Evolutionary conservation across 2,888 invertebrate species (phyloP).

Genomic region (Andrena chrysosceles): DNA sequence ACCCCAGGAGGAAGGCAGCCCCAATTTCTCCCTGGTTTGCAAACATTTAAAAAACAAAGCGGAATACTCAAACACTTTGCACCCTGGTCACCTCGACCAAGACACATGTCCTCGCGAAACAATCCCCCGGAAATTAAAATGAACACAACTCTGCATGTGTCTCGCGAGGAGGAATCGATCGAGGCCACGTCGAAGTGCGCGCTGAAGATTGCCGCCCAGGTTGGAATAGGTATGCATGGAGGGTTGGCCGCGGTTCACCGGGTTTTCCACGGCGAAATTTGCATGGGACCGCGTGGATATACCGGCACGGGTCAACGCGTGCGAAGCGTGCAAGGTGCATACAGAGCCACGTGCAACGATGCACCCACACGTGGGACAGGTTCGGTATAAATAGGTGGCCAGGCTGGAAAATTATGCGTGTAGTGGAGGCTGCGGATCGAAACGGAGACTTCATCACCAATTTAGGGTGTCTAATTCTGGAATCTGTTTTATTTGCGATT

Average conservation of each 20-base stretch:
- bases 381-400: conserved; percentile 28
- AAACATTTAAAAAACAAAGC: no score
- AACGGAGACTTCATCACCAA: conserved; percentile 18
- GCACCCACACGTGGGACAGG: not conserved
- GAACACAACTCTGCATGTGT: not conserved
- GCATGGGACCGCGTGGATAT: conserved; percentile 76
- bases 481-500: not conserved
- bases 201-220: conserved; percentile 34
- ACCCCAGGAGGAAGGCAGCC: no score
- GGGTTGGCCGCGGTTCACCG: conserved; percentile 72
- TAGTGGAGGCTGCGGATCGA: not conserved
- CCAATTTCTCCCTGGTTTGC: no score
- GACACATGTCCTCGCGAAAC: not conserved
- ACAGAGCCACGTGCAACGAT: not conserved
- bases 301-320: conserved; percentile 68
- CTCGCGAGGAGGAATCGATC: conserved; percentile 51
- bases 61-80: no score
- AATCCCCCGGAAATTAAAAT: not conserved
- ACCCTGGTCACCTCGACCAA: no score
- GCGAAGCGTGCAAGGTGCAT: conserved; percentile 26
- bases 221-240: conserved; percentile 45
- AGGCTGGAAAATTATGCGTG: conserved; percentile 29
- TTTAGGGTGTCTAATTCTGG: not conserved
- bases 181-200: conserved; percentile 27
- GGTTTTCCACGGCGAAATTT: conserved; percentile 76